Evolutionary conservation across 2,113 vertebrate genomes (phyloP).

Genomic region (Mixornis gularis): DNA sequence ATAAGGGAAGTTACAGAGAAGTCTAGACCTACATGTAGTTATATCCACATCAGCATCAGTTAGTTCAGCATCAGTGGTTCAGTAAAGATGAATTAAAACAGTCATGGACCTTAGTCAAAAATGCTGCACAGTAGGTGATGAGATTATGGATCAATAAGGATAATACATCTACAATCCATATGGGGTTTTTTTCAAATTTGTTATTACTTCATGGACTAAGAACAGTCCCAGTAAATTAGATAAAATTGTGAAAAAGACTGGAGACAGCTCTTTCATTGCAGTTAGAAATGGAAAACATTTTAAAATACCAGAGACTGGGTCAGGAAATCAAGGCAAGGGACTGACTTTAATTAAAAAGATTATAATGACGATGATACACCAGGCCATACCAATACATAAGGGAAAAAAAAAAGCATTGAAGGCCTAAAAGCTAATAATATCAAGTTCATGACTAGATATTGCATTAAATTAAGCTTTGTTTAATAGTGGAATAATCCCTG

Average conservation of each 20-base stretch:
- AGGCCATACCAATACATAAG: neutral
- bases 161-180: neutral
- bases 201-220: neutral
- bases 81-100: neutral
- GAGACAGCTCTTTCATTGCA: neutral
- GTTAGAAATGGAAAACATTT: neutral
- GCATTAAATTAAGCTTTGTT: neutral
- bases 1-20: neutral
- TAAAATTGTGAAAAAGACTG: neutral
- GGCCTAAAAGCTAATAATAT: neutral
- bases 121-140: neutral
- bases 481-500: neutral
- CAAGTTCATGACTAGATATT: neutral
- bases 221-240: neutral
- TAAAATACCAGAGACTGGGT: neutral
- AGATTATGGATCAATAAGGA: neutral
- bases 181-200: neutral
- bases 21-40: neutral
- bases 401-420: neutral
- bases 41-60: neutral
- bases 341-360: neutral
- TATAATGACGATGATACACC: neutral
- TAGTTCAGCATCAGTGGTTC: neutral
- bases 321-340: neutral
- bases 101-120: neutral